A percentile compares a stretch with the other conserved stretches of the same genome.
phyloP scores from a whole-genome alignment of 2,113 vertebrate genomes.

The Nerophis ophidion region DNA sequence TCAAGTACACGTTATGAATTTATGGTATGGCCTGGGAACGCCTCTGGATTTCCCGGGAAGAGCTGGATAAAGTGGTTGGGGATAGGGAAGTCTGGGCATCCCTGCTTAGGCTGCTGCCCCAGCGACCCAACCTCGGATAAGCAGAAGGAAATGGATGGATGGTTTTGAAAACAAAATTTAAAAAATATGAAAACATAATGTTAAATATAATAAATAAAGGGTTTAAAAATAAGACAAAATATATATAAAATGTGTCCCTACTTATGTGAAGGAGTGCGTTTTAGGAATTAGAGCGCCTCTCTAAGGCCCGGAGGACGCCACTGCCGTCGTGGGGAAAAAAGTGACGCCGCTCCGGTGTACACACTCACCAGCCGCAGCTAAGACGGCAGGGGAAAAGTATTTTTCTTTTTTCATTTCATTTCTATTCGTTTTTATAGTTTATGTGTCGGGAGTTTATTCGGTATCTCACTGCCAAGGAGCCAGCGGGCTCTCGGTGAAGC shows the following conservation, averaged over 20 bases:
- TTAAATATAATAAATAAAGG: too few relatives aligned
- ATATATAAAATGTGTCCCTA: neutral
- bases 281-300: neutral
- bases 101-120: too few relatives aligned
- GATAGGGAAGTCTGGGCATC: too few relatives aligned
- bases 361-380: slow-evolving; percentile 44
- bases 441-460: slow-evolving; percentile 42
- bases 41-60: too few relatives aligned
- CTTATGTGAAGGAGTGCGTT: neutral
- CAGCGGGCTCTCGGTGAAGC: slow-evolving; percentile 14
- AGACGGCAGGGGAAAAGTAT: slow-evolving; percentile 41
- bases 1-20: too few relatives aligned
- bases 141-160: too few relatives aligned
- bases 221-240: neutral
- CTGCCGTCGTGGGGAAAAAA: slow-evolving; percentile 48
- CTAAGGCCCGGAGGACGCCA: slow-evolving; percentile 29
- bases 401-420: slow-evolving; percentile 64
- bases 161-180: too few relatives aligned
- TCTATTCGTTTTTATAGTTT: slow-evolving; percentile 53
- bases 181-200: too few relatives aligned
- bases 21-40: too few relatives aligned
- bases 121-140: too few relatives aligned
- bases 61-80: too few relatives aligned
- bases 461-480: slow-evolving; percentile 2
- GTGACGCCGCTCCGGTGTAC: slow-evolving; percentile 49